Conservation (phyloP, 2,888 invertebrate species). For the Meghimatium bilineatum region DNA sequence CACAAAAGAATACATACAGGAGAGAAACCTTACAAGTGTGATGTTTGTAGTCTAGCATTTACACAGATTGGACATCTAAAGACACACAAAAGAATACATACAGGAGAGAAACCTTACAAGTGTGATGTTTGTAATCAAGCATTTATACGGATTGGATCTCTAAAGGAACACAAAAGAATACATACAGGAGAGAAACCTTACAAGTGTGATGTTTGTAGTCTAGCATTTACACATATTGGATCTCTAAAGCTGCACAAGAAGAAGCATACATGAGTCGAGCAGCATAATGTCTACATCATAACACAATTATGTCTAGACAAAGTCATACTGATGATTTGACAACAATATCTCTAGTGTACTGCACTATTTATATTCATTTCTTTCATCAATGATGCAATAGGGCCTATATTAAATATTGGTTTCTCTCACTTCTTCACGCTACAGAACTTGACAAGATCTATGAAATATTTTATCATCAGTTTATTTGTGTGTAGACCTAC, state of each 20-base stretch:
- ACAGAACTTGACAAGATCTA: no score
- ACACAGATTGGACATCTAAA: not conserved
- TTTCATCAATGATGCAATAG: no score
- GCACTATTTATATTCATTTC: no score
- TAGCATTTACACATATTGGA: not conserved
- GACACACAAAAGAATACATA: not conserved
- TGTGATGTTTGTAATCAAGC: not conserved
- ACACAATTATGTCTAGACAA: no score
- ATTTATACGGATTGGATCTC: not conserved
- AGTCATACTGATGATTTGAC: no score
- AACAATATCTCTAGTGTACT: no score
- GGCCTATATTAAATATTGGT: no score
- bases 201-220: not conserved
- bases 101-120: not conserved
- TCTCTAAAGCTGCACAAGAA: not conserved
- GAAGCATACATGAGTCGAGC: not conserved
- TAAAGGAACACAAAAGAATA: not conserved
- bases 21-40: constrained; percentile 11
- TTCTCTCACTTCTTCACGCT: no score
- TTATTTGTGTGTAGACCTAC: no score
- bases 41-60: not conserved
- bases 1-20: constrained; percentile 23
- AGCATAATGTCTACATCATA: no score
- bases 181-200: constrained; percentile 1
- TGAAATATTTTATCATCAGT: no score